Evolutionary conservation across 1,140 invertebrate genomes (phyloP).

Genomic region (Atta colombica): DNA sequence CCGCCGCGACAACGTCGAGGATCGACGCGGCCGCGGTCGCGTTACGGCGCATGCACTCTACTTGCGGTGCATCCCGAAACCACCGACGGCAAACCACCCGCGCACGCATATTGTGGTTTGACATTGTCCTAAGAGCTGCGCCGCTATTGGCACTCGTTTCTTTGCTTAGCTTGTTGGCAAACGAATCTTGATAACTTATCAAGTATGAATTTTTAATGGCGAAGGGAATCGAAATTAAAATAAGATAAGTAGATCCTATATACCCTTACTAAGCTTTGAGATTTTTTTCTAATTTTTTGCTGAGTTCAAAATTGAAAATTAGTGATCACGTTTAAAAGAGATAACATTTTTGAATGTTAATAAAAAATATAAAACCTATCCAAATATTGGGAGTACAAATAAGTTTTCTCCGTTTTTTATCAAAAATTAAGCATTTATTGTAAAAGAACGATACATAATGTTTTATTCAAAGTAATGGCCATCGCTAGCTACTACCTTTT

Average conservation of each 20-base stretch:
- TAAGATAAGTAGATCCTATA: not conserved
- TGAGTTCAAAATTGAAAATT: no score
- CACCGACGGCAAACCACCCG: constrained; percentile 22
- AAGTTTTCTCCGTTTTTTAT: no score
- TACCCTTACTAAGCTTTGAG: no score
- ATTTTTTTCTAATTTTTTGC: no score
- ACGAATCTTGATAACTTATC: not conserved
- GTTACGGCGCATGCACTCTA: constrained; percentile 48
- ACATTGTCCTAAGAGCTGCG: not conserved
- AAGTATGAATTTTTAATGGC: not conserved
- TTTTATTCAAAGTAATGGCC: no score
- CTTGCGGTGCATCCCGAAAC: constrained; percentile 53
- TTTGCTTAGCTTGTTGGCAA: not conserved
- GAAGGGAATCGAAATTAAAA: not conserved
- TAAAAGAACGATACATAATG: no score
- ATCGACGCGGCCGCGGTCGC: constrained; percentile 4
- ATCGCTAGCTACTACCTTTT: no score
- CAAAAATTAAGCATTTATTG: no score
- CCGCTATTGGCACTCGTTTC: not conserved
- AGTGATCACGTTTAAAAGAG: no score
- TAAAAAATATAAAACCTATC: no score
- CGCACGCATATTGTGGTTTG: constrained; percentile 7
- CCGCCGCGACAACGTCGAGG: constrained; percentile 31
- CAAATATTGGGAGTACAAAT: no score
- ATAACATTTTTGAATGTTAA: no score